Evolutionary conservation across 2,797 vertebrate genomes (phyloP), one percentile per base, ranked within the genome.

Genomic region (Otus scops): DNA sequence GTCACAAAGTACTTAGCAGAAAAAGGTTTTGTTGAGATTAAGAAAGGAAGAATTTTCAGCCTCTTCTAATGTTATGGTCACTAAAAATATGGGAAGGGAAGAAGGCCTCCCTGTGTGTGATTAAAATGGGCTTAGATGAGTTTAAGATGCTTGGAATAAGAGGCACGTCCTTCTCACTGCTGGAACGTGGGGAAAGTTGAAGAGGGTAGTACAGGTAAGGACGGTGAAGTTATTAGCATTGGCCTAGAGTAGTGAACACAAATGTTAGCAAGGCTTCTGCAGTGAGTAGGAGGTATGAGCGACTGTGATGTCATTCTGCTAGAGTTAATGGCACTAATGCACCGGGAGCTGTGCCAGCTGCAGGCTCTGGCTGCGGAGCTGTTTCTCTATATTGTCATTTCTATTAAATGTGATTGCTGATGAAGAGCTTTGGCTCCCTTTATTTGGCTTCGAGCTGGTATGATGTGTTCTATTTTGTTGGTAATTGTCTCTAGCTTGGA

Each of bases 91-190:
- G 34, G 7, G 13, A 84, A 54, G 22, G 59, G 43, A 87, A 60
- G 26, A 89, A 87, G 45, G 5, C 11, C 6, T 85, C 30, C 0
- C 0, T 39, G 17, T 54, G 27, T 7, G 0, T 47, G 27, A 47
- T 36, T 68, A 68, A 71, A 85, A 61, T 12, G 12, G 19, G 14
- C 5, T 65, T 50, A 38, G 28, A 20, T 65, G 34, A 67, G 43
- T 73, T 86, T 5, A 26, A 59, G 38, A 26, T 54, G 26, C 34
- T 84, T 74, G 61, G 38, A 69, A 5, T 34, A 36, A 45, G 65
- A 75, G 14, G 6, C 17, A 5, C 3, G 30, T 56, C 41, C 13
- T 4, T 28, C 22, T 27, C 11, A 14, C 21, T 27, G 50, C 13
- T 41, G 57, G 64, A 64, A 30, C 0, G 0, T 8, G 36, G 20